A percentile compares a stretch with the other conserved stretches of the same genome.
Conservation (phyloP, 53 echinoderm and acorn worm species). For the Hippasteria phrygiana region DNA sequence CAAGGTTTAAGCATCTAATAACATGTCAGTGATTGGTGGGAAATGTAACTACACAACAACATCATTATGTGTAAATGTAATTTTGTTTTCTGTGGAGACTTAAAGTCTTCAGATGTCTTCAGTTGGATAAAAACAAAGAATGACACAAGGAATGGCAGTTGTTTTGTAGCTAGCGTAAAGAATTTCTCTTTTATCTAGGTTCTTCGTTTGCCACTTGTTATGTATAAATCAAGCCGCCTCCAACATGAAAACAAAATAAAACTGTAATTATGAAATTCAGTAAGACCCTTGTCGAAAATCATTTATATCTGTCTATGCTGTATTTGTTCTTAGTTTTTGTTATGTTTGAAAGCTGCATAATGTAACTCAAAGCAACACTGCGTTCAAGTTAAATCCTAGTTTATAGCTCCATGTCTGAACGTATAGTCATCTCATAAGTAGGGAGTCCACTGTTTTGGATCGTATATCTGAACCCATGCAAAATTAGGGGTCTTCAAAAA, state of each 20-base stretch:
- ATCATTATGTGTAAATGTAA: neutral
- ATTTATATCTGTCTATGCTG: no score
- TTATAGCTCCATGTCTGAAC: no score
- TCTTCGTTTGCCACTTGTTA: constrained; percentile 53
- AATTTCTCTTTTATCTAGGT: neutral
- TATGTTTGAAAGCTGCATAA: no score
- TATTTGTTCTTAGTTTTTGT: no score
- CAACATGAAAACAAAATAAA: constrained; percentile 48
- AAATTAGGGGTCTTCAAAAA: no score
- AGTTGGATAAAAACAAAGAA: neutral
- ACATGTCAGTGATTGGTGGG: neutral
- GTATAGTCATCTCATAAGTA: no score
- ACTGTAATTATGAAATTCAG: constrained; percentile 49
- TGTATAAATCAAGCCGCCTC: constrained; percentile 50
- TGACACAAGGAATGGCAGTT: neutral
- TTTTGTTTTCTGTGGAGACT: neutral
- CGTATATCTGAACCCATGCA: no score
- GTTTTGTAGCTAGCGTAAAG: constrained; percentile 41
- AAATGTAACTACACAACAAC: neutral
- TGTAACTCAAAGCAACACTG: no score
- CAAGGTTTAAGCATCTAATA: neutral
- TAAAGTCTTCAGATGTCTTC: neutral
- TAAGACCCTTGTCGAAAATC: neutral
- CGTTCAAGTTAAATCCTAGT: no score
- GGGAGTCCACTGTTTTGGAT: no score